A percentile compares a stretch with the other conserved stretches of the same genome.
Conservation (phyloP, 2,888 invertebrate species). For the Alcis repandata region DNA sequence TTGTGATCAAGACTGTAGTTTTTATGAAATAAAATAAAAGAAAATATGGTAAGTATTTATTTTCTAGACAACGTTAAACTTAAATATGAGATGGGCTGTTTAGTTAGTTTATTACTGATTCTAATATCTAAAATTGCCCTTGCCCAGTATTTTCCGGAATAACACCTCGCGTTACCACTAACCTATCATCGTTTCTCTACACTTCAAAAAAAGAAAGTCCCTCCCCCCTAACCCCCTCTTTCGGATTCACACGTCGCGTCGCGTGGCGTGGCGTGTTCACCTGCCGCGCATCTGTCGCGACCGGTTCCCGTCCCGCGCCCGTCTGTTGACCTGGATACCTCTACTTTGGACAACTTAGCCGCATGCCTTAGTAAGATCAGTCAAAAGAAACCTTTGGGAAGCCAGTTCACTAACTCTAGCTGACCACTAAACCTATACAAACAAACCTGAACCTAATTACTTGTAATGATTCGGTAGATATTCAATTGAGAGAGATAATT, state of each 20-base stretch:
- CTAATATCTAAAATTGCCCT: no score
- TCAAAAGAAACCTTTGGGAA: background rate
- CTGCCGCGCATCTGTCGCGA: slow-evolving; percentile 57
- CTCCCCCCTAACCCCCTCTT: background rate
- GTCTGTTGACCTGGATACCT: slow-evolving; percentile 55
- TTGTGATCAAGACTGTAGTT: no score
- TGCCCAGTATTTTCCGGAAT: background rate
- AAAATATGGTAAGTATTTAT: no score
- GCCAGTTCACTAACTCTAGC: no score
- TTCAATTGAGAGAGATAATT: background rate
- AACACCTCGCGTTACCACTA: slow-evolving; percentile 2
- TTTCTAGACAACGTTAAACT: no score
- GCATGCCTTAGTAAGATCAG: slow-evolving; percentile 17
- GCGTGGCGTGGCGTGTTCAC: slow-evolving; percentile 41
- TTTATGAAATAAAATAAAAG: no score
- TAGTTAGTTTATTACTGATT: no score
- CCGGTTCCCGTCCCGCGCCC: slow-evolving; percentile 53
- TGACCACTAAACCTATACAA: no score
- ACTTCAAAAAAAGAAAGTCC: slow-evolving; percentile 8
- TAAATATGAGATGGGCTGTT: no score
- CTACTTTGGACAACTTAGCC: slow-evolving; percentile 22
- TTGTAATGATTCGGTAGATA: no score
- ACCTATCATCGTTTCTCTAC: background rate
- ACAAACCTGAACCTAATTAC: no score
- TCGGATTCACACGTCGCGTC: background rate